Base-by-base conservation (phyloP, 2,797 vertebrate species). In the Hoplostethus atlanticus region DNA sequence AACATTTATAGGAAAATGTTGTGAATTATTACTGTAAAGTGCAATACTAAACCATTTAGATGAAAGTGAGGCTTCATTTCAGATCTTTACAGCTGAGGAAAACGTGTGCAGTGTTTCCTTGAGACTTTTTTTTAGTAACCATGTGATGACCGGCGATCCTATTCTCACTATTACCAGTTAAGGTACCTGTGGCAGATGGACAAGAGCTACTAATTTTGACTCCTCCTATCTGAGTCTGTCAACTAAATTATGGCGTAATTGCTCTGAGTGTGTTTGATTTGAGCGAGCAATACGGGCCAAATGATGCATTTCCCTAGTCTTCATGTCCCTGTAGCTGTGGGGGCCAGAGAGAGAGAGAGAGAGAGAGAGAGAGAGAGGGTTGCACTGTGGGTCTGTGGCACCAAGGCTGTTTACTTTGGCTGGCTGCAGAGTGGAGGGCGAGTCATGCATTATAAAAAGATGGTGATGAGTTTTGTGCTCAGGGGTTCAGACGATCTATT, bases 381-480 rank as follows among this genome's bases (percentile, higher is more conserved):
- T 28, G 70, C 62, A 13, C 58, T 72, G 75, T 4, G 58, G 7
- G 9, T 80, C 76, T 65, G 71, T 81, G 79, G 82, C 80, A 83
- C 79, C n/a, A 28, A 65, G 78, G 57, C 78, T 82, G 79, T 89
- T 88, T 85, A 64, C 85, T 85, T 2, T 38, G 77, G 56, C 83
- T 77, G 83, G 83, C 79, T 84, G 74, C 31, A 79, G 84, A 88
- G 73, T 3, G 51, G 48, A 77, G 67, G 64, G 73, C 61, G 28
- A 83, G 84, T 76, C 75, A 56, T 76, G 83, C 89, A 77, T 89
- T 76, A 81, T 87, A 89, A 90, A 87, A 76, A 82, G 71, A 78
- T 51, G 67, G 17, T 79, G 64, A 54, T 85, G 83, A 80, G 72
- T 79, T 85, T 67, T 76, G 61, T 67, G 73, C 80, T 80, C 6